Evolutionary conservation across 2,113 vertebrate species (phyloP).

Genomic region (Syngnathus scovelli): DNA sequence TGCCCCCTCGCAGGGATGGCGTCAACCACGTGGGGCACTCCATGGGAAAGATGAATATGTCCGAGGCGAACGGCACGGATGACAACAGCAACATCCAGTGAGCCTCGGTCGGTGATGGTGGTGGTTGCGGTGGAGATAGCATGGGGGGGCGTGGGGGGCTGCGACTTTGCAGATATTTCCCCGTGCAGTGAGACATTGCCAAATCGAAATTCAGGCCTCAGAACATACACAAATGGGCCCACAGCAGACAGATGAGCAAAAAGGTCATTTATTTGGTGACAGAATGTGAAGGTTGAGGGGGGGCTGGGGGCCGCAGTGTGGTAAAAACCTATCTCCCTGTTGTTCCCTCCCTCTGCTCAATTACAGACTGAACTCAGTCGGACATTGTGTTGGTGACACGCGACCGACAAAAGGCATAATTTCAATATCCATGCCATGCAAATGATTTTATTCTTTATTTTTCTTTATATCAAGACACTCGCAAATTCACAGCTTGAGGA

Average conservation of each 20-base stretch:
- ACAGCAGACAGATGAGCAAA: constrained; percentile 31
- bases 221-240: constrained; percentile 59
- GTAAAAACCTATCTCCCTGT: constrained; percentile 48
- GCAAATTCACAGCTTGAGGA: constrained; percentile 61
- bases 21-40: constrained; percentile 76
- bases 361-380: constrained; percentile 47
- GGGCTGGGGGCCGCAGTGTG: constrained; percentile 36
- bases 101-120: constrained; percentile 38
- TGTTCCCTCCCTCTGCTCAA: constrained; percentile 53
- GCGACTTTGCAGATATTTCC: constrained; percentile 38
- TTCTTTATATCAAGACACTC: constrained; percentile 60
- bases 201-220: constrained; percentile 69
- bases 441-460: constrained; percentile 66
- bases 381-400: constrained; percentile 47
- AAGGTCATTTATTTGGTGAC: constrained; percentile 58
- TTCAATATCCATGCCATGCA: constrained; percentile 62
- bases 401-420: constrained; percentile 46
- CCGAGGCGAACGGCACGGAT: constrained; percentile 77
- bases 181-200: constrained; percentile 64
- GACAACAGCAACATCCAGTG: constrained; percentile 80
- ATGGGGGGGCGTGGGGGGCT: constrained; percentile 17
- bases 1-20: constrained; percentile 76
- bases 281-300: constrained; percentile 49
- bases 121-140: constrained; percentile 9
- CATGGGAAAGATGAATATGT: constrained; percentile 80